Percentiles rank a stretch among this genome's conserved stretches.
These are phyloP conservation scores for Epinephelus moara DNA, from an alignment of 2,113 vertebrate genomes.

Conservation along the genomic window DNA sequence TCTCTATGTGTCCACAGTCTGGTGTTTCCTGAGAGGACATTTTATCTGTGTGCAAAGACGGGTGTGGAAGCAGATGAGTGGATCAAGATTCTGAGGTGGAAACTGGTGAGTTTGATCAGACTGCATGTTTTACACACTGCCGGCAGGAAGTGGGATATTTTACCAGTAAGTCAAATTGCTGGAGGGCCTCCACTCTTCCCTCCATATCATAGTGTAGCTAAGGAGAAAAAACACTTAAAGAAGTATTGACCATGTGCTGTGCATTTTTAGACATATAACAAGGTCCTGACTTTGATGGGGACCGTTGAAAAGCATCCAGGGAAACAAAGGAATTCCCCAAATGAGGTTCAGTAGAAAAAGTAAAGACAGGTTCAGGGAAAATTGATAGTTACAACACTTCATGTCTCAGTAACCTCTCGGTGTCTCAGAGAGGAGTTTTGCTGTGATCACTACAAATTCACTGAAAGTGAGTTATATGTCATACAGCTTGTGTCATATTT, in stretches of 20 bases:
- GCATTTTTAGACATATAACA: not conserved
- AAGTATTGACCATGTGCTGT: not conserved
- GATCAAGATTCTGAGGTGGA: conserved; percentile 97
- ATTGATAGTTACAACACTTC: not conserved
- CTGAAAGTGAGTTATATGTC: not conserved
- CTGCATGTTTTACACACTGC: not conserved
- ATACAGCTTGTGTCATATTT: not conserved
- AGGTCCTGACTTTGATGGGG: not conserved
- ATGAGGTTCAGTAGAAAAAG: not conserved
- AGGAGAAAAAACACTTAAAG: not conserved
- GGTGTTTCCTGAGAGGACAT: conserved; percentile 96
- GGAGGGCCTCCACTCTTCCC: not conserved
- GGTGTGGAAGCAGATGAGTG: conserved; percentile 97
- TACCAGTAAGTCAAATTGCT: not conserved
- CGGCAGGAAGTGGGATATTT: not conserved
- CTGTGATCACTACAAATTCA: not conserved
- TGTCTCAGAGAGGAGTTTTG: not conserved
- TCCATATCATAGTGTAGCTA: not conserved
- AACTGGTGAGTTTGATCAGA: conserved; percentile 87
- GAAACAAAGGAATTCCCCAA: not conserved
- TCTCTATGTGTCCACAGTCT: conserved; percentile 82
- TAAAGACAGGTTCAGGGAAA: not conserved
- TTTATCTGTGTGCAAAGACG: conserved; percentile 94
- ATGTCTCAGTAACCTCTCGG: not conserved
- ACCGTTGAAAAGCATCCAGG: not conserved